Evolutionary conservation across 92 coral and sea anemone genomes (phyloP), one percentile per base, ranked within the genome.

Genomic region (Siderastrea radians): DNA sequence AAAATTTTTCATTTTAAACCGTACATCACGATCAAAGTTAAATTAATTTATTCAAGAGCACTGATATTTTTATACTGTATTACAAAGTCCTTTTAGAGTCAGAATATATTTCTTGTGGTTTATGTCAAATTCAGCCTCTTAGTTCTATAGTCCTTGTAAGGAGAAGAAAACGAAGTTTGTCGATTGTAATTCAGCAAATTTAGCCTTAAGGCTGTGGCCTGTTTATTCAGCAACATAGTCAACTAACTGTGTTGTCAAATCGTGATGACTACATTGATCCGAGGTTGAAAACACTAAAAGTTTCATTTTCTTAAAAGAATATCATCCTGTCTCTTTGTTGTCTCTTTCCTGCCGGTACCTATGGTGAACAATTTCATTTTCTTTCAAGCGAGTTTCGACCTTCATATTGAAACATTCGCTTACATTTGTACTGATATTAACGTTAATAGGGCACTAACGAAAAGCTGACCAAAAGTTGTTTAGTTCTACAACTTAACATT

Each of bases 381-480:
- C 49, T 3, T 13, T 1, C 72, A 3, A 62, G 58, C 53, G 71
- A 47, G 83, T 78, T 61, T 62, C 71, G 71, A 78, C 16, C 73
- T 68, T 7, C 10, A 2, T 11, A 47, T 10, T 14, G 61, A 49
- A 77, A 77, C 14, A 26, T 26, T 3, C 6, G 3, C 14, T 3
- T 11, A 62, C 48, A 26, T 26, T 26, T 26, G 38, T 26, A 58
- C 80, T 10, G 14, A 5, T 44, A 6, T 67, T 7, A 55, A 55
- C 12, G 61, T 55, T 8, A 7, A 14, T 8, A 55, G 61, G 2
- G 8, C 61, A 11, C 61, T 4, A 55, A 55, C 61, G 3, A 26
- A 67, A 67, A 26, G 47, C 5, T 66, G 57, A 11, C 16, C 65
- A 15, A 57, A 13, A 57, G 61, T 57, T 57, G 38, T 26, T 26